Conservation (phyloP, 2,888 invertebrate species). For the Euproctis similis region DNA sequence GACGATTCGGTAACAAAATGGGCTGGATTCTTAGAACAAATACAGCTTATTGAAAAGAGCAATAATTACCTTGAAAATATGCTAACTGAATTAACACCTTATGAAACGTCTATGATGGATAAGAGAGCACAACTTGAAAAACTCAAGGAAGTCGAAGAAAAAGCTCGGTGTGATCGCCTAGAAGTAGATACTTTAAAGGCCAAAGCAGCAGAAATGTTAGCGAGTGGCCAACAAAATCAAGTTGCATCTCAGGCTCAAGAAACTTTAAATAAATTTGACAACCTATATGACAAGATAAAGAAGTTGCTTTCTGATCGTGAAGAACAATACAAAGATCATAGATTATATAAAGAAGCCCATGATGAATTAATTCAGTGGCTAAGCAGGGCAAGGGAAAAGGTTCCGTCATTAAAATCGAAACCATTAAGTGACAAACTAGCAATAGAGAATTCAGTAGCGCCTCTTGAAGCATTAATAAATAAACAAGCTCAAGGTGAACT, state of each 20-base stretch:
- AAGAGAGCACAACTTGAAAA: slow-evolving; percentile 90
- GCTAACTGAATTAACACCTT: slow-evolving; percentile 82
- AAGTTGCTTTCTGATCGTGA: slow-evolving; percentile 86
- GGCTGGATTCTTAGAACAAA: slow-evolving; percentile 92
- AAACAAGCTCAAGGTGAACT: slow-evolving; percentile 94
- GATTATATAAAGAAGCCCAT: slow-evolving; percentile 92
- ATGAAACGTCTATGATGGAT: slow-evolving; percentile 88
- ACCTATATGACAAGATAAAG: slow-evolving; percentile 84
- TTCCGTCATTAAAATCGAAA: slow-evolving; percentile 89
- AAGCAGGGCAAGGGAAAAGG: slow-evolving; percentile 89
- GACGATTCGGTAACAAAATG: slow-evolving; percentile 94
- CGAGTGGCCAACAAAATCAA: slow-evolving; percentile 88
- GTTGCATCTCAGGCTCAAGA: slow-evolving; percentile 90
- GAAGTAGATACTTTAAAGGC: slow-evolving; percentile 90
- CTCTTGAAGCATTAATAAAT: slow-evolving; percentile 89
- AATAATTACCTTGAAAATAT: slow-evolving; percentile 86
- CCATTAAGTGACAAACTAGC: slow-evolving; percentile 90
- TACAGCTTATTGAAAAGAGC: slow-evolving; percentile 88
- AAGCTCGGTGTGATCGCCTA: slow-evolving; percentile 90
- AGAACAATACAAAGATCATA: slow-evolving; percentile 91
- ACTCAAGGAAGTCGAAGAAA: slow-evolving; percentile 90
- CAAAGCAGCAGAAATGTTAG: slow-evolving; percentile 90
- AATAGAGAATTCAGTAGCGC: slow-evolving; percentile 90
- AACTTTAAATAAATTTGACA: slow-evolving; percentile 88
- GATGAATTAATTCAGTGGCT: slow-evolving; percentile 94